Evolutionary conservation across 2,888 invertebrate genomes (phyloP).

Genomic region (Mamestra brassicae): DNA sequence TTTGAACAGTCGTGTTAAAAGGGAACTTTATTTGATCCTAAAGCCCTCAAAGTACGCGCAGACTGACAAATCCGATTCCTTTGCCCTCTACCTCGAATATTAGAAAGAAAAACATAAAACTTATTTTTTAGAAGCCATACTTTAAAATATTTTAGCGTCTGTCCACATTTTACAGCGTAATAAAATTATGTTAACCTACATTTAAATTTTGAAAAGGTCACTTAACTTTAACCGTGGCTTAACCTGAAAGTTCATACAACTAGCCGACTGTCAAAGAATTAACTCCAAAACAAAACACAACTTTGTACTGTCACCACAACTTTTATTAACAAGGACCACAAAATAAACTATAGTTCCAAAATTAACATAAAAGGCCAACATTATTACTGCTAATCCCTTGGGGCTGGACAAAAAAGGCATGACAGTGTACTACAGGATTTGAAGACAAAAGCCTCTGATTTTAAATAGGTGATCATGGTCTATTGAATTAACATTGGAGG

Average conservation of each 20-base stretch:
- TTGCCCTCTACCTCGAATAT: background rate
- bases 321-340: conserved; percentile 32
- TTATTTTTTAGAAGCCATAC: background rate
- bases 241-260: background rate
- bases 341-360: conserved; percentile 46
- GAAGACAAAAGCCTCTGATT: conserved; percentile 69
- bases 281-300: conserved; percentile 30
- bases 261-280: conserved; percentile 1
- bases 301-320: conserved; percentile 1
- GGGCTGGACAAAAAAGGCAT: conserved; percentile 51
- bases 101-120: background rate
- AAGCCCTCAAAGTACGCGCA: background rate
- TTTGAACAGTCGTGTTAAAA: background rate
- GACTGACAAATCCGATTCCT: conserved; percentile 40
- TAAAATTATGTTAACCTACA: background rate
- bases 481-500: conserved; percentile 62
- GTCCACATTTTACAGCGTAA: background rate
- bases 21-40: background rate
- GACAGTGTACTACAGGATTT: conserved; percentile 39
- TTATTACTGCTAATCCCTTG: conserved; percentile 61
- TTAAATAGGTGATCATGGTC: conserved; percentile 70
- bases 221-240: too few relatives aligned
- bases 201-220: background rate
- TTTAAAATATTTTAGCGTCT: background rate
- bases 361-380: conserved; percentile 50